A percentile compares a stretch with the other conserved stretches of the same genome.
Evolutionary conservation across 2,888 invertebrate genomes (phyloP).

Genomic region (Itoplectis maculator): DNA sequence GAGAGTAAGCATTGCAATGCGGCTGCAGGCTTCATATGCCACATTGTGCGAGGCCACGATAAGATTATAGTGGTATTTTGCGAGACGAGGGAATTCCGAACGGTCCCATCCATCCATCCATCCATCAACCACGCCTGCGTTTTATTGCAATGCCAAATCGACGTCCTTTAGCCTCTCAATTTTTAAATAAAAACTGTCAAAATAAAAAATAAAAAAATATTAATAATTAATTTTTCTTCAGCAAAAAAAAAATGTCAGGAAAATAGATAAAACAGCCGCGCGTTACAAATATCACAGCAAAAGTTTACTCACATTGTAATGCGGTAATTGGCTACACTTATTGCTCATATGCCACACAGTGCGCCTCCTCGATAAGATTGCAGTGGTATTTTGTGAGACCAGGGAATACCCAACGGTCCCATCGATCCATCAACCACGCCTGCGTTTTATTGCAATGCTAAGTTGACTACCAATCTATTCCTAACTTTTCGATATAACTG

Average conservation of each 20-base stretch:
- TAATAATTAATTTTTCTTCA: no score
- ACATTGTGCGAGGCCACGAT: slow-evolving; percentile 51
- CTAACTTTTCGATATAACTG: not conserved
- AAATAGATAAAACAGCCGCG: no score
- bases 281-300: not conserved
- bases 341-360: not conserved
- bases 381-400: slow-evolving; percentile 47
- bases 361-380: slow-evolving; percentile 59
- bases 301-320: slow-evolving; percentile 26
- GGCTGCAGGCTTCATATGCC: slow-evolving; percentile 6
- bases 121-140: slow-evolving; percentile 66
- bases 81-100: slow-evolving; percentile 42
- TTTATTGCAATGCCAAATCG: slow-evolving; percentile 24
- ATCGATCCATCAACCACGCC: slow-evolving; percentile 64
- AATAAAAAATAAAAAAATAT: no score
- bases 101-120: slow-evolving; percentile 54
- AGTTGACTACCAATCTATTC: not conserved
- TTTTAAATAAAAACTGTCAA: no score
- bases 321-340: slow-evolving; percentile 29
- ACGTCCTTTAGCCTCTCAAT: not conserved
- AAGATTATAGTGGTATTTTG: slow-evolving; percentile 59
- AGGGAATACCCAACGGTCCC: slow-evolving; percentile 52
- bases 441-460: slow-evolving; percentile 27
- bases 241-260: no score
- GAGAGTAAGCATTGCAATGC: slow-evolving; percentile 14